Evolutionary conservation across 1,140 invertebrate species (phyloP).

Genomic region (Drosophila virilis): DNA sequence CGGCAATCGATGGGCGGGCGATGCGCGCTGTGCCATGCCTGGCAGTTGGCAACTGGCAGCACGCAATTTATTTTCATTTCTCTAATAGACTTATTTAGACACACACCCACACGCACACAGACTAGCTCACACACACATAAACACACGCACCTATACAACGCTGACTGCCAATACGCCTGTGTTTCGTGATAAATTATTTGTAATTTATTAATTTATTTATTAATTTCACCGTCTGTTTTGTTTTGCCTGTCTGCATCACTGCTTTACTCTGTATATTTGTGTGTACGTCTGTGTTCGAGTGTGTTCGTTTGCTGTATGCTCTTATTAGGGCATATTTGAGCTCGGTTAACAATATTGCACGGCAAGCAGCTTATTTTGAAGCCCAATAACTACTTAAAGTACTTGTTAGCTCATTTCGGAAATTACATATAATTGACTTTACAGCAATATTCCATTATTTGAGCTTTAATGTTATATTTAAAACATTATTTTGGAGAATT

Average conservation of each 20-base stretch:
- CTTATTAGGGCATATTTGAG: constrained; percentile 21
- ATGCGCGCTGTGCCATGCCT: background rate
- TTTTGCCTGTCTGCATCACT: constrained; percentile 25
- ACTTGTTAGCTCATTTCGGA: background rate
- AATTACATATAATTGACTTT: background rate
- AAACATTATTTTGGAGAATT: no score
- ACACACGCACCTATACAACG: background rate
- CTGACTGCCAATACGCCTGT: constrained; percentile 41
- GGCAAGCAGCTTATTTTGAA: constrained; percentile 3
- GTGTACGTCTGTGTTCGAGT: background rate
- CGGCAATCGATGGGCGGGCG: constrained; percentile 64
- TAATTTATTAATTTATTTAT: constrained; percentile 80
- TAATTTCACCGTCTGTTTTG: constrained; percentile 48
- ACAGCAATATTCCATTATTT: background rate
- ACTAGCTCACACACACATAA: background rate
- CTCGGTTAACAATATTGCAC: constrained; percentile 7
- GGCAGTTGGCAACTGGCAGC: constrained; percentile 65
- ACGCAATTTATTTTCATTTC: constrained; percentile 83
- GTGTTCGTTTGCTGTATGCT: background rate
- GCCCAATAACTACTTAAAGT: background rate
- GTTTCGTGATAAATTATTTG: constrained; percentile 73
- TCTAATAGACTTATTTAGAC: constrained; percentile 82
- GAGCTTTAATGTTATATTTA: no score
- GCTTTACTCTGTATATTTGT: constrained; percentile 3
- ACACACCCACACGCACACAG: constrained; percentile 21